These are phyloP conservation scores for Orbicella faveolata DNA, from an alignment of 64 coral and sea anemone species.

Conservation along the genomic window DNA sequence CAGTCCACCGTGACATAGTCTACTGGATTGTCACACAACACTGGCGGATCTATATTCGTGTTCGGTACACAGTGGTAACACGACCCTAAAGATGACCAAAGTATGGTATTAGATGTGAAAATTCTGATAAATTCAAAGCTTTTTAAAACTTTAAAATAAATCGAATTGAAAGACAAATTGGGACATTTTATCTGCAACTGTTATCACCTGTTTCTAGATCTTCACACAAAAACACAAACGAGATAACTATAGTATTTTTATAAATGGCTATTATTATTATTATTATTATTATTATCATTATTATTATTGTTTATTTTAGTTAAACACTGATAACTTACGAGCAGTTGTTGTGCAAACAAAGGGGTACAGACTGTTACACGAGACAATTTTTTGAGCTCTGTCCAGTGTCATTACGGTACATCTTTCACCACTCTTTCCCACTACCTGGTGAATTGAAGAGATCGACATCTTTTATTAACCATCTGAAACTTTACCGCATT, in stretches of 20 bases:
- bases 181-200: no score
- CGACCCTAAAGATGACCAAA: neutral
- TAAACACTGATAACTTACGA: neutral
- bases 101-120: neutral
- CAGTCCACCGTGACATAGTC: neutral
- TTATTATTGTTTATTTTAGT: neutral
- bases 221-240: neutral
- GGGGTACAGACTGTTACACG: conserved; percentile 35
- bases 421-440: neutral
- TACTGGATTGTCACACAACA: neutral
- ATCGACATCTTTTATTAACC: neutral
- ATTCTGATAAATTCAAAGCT: neutral
- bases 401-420: conserved; percentile 6
- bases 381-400: neutral
- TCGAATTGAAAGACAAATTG: no score
- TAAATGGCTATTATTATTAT: neutral
- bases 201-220: neutral
- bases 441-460: neutral
- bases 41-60: neutral
- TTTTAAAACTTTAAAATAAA: neutral
- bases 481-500: neutral
- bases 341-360: conserved; percentile 28
- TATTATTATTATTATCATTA: neutral
- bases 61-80: neutral
- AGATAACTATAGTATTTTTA: neutral